phyloP scores from a whole-genome alignment of 2,888 invertebrate genomes.

The Mechanitis mazaeus region DNA sequence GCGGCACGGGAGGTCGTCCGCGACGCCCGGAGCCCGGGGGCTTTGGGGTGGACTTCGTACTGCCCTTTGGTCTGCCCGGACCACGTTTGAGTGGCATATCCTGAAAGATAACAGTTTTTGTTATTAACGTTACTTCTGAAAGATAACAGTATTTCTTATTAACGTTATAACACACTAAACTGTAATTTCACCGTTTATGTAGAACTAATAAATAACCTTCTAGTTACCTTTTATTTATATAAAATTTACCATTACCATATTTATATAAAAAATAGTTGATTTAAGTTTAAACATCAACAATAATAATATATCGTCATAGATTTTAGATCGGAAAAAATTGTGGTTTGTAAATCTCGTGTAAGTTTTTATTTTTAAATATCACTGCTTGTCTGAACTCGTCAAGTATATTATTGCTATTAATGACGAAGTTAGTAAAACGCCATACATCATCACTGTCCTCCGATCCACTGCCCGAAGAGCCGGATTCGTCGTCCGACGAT shows the following conservation, averaged over 20 bases:
- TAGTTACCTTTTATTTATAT: no score
- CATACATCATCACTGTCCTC: slow-evolving; percentile 66
- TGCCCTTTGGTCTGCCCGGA: slow-evolving; percentile 65
- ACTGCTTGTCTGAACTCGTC: no score
- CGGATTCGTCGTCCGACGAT: slow-evolving; percentile 66
- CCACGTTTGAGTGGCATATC: slow-evolving; percentile 59
- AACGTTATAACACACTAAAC: no score
- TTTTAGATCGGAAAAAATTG: no score
- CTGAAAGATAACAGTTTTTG: slow-evolving; percentile 30
- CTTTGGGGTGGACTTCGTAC: slow-evolving; percentile 41
- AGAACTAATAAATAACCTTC: no score
- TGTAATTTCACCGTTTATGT: no score
- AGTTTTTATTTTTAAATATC: no score
- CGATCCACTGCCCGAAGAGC: slow-evolving; percentile 64
- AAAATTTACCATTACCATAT: not conserved
- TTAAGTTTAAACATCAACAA: no score
- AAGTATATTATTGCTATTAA: no score
- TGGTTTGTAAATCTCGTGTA: no score
- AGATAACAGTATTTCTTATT: no score
- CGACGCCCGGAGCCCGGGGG: slow-evolving; percentile 36
- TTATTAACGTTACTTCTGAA: not conserved
- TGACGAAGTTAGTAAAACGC: slow-evolving; percentile 5
- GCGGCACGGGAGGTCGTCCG: slow-evolving; percentile 67
- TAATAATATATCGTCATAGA: not conserved
- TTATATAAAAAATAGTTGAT: not conserved